These are phyloP conservation scores for Brachionus angularis DNA, from an alignment of 1,140 invertebrate species.

Conservation along the genomic window DNA sequence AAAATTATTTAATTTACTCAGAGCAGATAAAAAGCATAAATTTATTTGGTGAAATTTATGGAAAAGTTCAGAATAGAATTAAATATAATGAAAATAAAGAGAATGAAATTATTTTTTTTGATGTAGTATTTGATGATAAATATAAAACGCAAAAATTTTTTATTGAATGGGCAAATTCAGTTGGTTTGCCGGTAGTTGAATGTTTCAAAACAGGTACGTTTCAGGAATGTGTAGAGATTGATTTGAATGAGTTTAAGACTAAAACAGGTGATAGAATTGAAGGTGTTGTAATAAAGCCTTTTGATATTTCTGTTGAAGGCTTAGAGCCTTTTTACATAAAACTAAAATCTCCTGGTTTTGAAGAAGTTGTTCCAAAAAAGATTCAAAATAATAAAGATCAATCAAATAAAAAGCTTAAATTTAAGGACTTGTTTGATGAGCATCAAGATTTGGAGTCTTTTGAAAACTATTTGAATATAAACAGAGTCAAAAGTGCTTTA, in stretches of 20 bases:
- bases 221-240: neutral
- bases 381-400: neutral
- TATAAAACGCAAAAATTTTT: slow-evolving; percentile 31
- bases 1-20: neutral
- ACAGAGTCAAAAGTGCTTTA: slow-evolving; percentile 16
- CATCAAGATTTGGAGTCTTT: neutral
- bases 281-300: slow-evolving; percentile 14
- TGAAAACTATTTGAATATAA: slow-evolving; percentile 1
- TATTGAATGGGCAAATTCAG: neutral
- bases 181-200: neutral
- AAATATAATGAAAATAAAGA: slow-evolving; percentile 3
- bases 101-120: slow-evolving; percentile 21
- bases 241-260: neutral
- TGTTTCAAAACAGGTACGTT: slow-evolving; percentile 12
- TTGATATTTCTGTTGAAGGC: neutral
- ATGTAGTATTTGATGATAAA: slow-evolving; percentile 10
- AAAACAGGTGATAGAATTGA: slow-evolving; percentile 13
- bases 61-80: slow-evolving; percentile 25
- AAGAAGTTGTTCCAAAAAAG: neutral
- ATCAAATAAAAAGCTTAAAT: neutral
- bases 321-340: slow-evolving; percentile 16
- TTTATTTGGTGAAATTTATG: slow-evolving; percentile 21
- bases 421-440: neutral
- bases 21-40: neutral
- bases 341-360: slow-evolving; percentile 4